Evolutionary conservation across 2,888 invertebrate genomes (phyloP), one percentile per base, ranked within the genome.

Genomic region (Protonemura montana): DNA sequence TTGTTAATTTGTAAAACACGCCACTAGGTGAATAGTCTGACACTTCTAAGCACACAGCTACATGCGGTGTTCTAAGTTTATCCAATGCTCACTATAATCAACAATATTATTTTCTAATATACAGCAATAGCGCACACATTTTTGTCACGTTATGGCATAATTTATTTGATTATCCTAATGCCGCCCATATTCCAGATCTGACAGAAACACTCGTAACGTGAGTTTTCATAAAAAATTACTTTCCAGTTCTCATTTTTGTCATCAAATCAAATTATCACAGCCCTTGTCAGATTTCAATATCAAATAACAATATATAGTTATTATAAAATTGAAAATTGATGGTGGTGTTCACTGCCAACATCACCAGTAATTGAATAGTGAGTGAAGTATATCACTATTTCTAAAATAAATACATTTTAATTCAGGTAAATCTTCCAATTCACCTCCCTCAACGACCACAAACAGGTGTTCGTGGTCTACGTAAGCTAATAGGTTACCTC

Each of bases 221-320:
- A 13, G 10, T 10, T 25, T 78, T 28, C 78, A 78, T 78, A 78
- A 28, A 28, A 28, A 78, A 78, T 78, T 78, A 78, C 78, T 78
- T 78, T 10, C 5, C 78, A 28, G n/a, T 78, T 78, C 78, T 78
- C 27, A 27, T 78, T 35, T 16, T 30, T 82, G 7, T 82, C 82
- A 35, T 41, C 41, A 83, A 83, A 42, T 83, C 82, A 83, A 59
- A 41, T 83, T 83, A 78, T 83, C 82, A 83, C 82, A 83, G 82
- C 82, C 82, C 82, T 42, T 83, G 26, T 83, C 82, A 83, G 82
- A 83, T 83, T 26, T 83, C 82, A 83, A 83, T 83, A 83, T 41
- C 21, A 42, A 30, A 82, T 30, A 82, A 35, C 82, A 83, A 26
- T 83, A 41, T 83, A 26, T 26, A 83, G 35, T 83, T 83, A 41